Base-by-base conservation (phyloP, 2,888 invertebrate species). In the Rhopalosiphum nymphaeae region DNA sequence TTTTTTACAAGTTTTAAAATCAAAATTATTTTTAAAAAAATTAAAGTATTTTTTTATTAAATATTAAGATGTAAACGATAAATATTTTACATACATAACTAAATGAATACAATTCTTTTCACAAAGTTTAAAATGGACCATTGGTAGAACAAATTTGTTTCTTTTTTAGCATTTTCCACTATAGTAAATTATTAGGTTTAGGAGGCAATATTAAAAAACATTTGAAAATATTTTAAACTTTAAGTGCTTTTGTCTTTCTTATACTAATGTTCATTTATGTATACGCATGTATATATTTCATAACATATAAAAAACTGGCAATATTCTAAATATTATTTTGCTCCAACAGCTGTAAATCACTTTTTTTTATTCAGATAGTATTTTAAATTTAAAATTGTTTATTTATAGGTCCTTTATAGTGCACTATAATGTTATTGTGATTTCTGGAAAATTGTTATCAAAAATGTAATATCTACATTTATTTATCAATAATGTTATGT, bases 401-500 rank as follows among this genome's bases (percentile, higher is more conserved):
- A 53, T 3, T 16, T 53, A 53, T 3, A 53, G 49, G 49, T 53
- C 13, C 2, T 11, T 53, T 53, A 10, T 16, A 16, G 49, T 53
- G 3, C 16, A n/a, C n/a, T 29, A n/a, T n/a, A 67, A n/a, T 67
- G 29, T 29, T 29, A 26, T 29, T 61, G 57, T 61, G 3, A 13
- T n/a, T 67, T 3, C 1, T n/a, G 0, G 3, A 3, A 13, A n/a
- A n/a, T n/a, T 67, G n/a, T 67, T 16, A 16, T n/a, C 5, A n/a
- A 67, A n/a, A 0, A 67, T 67, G 13, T 67, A 29, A 13, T 29
- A 61, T 29, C 1, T 57, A 57, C 26, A 57, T 26, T 57, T 57
- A 26, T 57, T 10, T 57, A 26, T 26, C 26, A 57, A 57, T 26
- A 57, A 57, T 57, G 26, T 26, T 57, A 26, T 53, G 16, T 53